Evolutionary conservation across 37 sponge, comb jelly and placozoan species (phyloP).

Genomic region (Agelas oroides): DNA sequence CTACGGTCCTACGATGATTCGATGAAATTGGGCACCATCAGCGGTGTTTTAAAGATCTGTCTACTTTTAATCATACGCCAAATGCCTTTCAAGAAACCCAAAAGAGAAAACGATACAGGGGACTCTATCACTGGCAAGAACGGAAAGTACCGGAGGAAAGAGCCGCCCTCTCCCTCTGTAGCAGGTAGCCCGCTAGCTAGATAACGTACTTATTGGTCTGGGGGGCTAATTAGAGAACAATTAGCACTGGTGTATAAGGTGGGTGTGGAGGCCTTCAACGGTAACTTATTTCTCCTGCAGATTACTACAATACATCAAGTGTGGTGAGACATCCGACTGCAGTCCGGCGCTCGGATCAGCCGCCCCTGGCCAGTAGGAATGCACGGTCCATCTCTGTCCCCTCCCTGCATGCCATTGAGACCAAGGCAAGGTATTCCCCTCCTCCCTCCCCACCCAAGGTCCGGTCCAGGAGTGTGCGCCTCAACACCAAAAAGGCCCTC

Average conservation of each 20-base stretch:
- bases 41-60: no score
- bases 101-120: no score
- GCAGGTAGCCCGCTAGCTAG: neutral
- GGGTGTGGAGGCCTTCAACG: neutral
- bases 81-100: no score
- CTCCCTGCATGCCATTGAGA: conserved; percentile 27
- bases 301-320: conserved; percentile 9
- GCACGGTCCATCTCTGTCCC: conserved; percentile 62
- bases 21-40: no score
- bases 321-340: conserved; percentile 48
- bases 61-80: no score
- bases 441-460: conserved; percentile 52
- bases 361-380: neutral
- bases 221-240: neutral
- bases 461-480: conserved; percentile 61
- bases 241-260: neutral
- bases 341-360: conserved; percentile 34
- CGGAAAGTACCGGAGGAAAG: neutral
- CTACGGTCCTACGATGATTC: no score
- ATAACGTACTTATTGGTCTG: neutral
- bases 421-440: conserved; percentile 18
- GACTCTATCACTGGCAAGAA: neutral
- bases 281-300: neutral
- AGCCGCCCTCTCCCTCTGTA: neutral
- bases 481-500: conserved; percentile 29